Evolutionary conservation across 2,797 vertebrate genomes (phyloP).

Genomic region (Silurus lanzhouensis): DNA sequence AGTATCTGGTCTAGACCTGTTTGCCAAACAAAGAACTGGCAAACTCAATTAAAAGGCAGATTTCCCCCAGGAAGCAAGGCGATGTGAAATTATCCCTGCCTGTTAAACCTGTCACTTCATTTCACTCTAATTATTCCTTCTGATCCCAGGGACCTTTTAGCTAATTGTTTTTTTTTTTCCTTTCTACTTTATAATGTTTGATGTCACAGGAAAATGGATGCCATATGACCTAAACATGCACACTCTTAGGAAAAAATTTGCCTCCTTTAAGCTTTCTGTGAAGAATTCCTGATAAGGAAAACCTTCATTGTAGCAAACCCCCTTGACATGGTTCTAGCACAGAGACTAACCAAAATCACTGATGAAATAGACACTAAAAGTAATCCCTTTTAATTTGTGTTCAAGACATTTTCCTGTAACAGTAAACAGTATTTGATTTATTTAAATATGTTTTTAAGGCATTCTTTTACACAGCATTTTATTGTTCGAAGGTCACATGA

Average conservation of each 20-base stretch:
- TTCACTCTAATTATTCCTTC: conserved; percentile 78
- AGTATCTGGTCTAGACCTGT: conserved; percentile 74
- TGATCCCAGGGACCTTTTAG: conserved; percentile 72
- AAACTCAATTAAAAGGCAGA: conserved; percentile 76
- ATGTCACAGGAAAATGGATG: conserved; percentile 53
- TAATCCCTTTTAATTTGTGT: not conserved
- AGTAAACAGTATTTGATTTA: not conserved
- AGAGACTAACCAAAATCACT: not conserved
- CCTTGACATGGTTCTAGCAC: not conserved
- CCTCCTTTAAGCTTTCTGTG: not conserved
- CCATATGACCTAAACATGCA: conserved; percentile 39
- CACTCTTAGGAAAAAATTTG: not conserved
- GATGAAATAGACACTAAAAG: not conserved
- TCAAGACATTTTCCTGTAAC: not conserved
- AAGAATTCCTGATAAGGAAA: not conserved
- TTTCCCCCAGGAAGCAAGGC: conserved; percentile 71
- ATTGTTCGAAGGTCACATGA: not conserved
- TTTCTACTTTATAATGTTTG: conserved; percentile 58
- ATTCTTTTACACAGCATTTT: not conserved
- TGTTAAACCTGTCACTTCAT: conserved; percentile 80
- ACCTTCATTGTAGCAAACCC: not conserved
- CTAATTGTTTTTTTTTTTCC: conserved; percentile 72
- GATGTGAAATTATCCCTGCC: conserved; percentile 76
- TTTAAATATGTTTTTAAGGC: not conserved
- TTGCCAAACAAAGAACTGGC: conserved; percentile 79